Conservation (phyloP, 2,797 vertebrate species). For the Psittacula echo region DNA sequence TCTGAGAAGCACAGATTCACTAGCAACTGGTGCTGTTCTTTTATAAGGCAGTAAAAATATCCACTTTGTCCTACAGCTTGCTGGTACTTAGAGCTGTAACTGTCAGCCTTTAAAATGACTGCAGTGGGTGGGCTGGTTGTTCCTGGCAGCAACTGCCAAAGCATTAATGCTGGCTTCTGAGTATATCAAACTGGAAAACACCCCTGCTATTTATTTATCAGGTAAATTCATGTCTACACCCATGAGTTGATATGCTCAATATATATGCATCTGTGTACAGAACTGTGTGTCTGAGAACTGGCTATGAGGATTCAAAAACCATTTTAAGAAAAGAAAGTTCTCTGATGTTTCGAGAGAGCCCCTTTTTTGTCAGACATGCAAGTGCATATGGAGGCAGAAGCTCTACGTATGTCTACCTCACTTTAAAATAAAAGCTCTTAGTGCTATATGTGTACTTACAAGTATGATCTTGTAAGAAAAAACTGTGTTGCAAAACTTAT, state of each 20-base stretch:
- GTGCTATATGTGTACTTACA: neutral
- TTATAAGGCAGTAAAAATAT: neutral
- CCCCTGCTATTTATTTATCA: neutral
- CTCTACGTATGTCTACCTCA: neutral
- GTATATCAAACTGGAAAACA: neutral
- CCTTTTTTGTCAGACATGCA: neutral
- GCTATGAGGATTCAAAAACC: neutral
- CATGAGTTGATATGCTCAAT: neutral
- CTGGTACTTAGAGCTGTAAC: neutral
- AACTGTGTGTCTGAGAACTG: neutral
- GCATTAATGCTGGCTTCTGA: neutral
- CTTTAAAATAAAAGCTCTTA: neutral
- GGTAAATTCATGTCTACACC: neutral
- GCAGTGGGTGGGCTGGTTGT: neutral
- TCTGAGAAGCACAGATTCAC: neutral
- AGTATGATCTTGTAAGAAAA: neutral
- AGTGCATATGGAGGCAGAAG: neutral
- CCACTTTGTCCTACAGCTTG: neutral
- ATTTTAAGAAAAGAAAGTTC: neutral
- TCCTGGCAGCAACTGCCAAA: neutral
- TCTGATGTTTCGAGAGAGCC: neutral
- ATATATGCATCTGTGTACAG: neutral
- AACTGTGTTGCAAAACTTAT: neutral
- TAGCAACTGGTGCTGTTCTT: neutral
- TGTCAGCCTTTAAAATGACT: neutral